Evolutionary conservation across 2,113 vertebrate species (phyloP), one percentile per base, ranked within the genome.

Genomic region (Plecturocebus donacophilus): DNA sequence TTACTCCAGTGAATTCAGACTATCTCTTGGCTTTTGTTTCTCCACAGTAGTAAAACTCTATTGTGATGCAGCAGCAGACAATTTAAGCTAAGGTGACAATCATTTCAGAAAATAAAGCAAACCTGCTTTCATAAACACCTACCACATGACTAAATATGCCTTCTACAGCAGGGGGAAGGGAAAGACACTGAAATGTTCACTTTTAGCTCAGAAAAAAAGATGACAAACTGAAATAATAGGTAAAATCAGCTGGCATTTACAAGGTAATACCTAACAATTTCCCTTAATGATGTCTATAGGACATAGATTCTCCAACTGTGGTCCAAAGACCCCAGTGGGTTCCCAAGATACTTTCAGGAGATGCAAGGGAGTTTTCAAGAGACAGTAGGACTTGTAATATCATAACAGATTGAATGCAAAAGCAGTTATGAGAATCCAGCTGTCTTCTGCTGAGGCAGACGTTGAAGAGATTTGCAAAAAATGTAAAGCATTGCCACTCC

Each of bases 11-110:
- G 97, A 98, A 96, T 98, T 97, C 98, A 96, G 93, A 96, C 98
- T 97, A 97, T 97, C 98, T 98, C 95, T 79, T 83, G 93, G 82
- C 98, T 98, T 98, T 98, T 98, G 97, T 98, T 98, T 98, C 98
- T 97, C 98, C 91, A 61, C 87, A 76, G 89, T 97, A 98, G 98
- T 98, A 98, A 97, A 98, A 98, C 73, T 97, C 97, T 86, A 97
- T 97, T 97, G 98, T 70, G 93, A 98, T 97, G 97, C 97, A 96
- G 86, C 85, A 47, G 97, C 96, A 98, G 98, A 98, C 98, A 98
- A 98, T 98, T 98, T 97, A 98, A 98, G 95, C 92, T 94, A 97
- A 91, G 94, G 97, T 98, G 98, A 98, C 98, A 98, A 98, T 98
- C 97, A 97, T 91, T 97, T 97, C 92, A 95, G 97, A 97, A 98